Evolutionary conservation across 1,140 invertebrate species (phyloP).

Genomic region (Drosophila hydei): DNA sequence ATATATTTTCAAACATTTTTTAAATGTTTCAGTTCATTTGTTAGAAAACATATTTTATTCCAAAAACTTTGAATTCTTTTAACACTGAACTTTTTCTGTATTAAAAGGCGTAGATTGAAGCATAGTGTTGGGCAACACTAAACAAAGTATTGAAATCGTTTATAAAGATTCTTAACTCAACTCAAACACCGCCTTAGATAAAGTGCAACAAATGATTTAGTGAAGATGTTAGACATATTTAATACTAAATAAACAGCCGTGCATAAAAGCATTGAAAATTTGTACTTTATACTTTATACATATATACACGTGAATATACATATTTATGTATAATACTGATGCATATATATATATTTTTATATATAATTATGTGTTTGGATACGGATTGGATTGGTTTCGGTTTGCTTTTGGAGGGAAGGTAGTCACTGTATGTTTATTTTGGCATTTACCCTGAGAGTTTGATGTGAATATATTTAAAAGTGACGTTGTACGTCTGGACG

Average conservation of each 20-base stretch:
- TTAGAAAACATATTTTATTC: no score
- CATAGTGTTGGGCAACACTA: constrained; percentile 8
- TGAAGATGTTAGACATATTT: constrained; percentile 37
- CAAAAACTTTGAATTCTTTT: no score
- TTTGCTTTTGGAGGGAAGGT: constrained; percentile 1
- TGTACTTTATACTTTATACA: constrained; percentile 3
- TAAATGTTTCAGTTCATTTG: no score
- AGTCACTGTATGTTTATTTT: constrained; percentile 37
- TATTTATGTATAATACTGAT: constrained; percentile 6
- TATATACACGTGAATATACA: neutral
- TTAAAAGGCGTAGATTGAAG: constrained; percentile 10
- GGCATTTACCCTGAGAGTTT: constrained; percentile 93
- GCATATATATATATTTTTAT: constrained; percentile 6
- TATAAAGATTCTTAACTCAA: constrained; percentile 22
- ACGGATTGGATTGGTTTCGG: constrained; percentile 6
- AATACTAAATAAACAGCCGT: constrained; percentile 1
- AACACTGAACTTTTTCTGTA: neutral
- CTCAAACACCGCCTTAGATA: constrained; percentile 59
- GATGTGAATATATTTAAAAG: constrained; percentile 97
- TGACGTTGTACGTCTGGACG: constrained; percentile 95
- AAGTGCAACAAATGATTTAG: constrained; percentile 36
- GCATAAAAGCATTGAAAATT: constrained; percentile 10
- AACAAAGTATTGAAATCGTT: neutral
- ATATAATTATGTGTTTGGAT: neutral
- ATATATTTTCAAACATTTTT: no score